These are phyloP conservation scores for Pyrocoelia pectoralis DNA, from an alignment of 2,888 invertebrate species.

Conservation along the genomic window DNA sequence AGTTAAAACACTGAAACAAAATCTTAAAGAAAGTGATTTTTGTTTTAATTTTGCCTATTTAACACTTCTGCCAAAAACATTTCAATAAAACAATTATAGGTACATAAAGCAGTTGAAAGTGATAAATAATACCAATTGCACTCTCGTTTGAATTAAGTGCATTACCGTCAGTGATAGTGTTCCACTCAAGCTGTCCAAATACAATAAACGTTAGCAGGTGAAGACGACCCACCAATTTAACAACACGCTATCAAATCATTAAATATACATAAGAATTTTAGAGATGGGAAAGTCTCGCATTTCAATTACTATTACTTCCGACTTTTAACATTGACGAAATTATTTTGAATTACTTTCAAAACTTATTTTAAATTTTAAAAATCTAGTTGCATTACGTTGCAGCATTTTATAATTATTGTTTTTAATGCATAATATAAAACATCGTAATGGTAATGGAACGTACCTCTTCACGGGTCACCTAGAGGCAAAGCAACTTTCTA, in stretches of 20 bases:
- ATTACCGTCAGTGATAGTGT: constrained; percentile 13
- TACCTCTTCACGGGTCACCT: constrained; percentile 35
- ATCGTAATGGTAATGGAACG: constrained; percentile 12
- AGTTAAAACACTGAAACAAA: too few species aligned
- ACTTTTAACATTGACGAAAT: neutral
- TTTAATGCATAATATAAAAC: neutral
- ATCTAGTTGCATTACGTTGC: neutral
- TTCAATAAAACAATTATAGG: too few species aligned
- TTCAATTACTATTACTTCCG: neutral
- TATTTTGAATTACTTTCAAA: constrained; percentile 5
- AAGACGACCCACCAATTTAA: constrained; percentile 27
- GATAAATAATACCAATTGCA: neutral
- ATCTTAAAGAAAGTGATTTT: too few species aligned
- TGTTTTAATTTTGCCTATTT: too few species aligned
- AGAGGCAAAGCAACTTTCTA: constrained; percentile 53
- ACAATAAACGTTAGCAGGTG: constrained; percentile 21
- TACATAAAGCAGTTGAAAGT: neutral
- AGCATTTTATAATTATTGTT: neutral
- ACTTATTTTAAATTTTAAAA: neutral
- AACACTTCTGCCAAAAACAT: too few species aligned
- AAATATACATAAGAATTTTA: constrained; percentile 19
- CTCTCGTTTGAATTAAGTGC: neutral
- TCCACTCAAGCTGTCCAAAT: constrained; percentile 20
- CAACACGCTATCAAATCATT: constrained; percentile 25
- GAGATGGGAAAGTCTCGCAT: constrained; percentile 26